Base-by-base conservation (phyloP, 2,888 invertebrate species). In the Aleiodes testaceus region DNA sequence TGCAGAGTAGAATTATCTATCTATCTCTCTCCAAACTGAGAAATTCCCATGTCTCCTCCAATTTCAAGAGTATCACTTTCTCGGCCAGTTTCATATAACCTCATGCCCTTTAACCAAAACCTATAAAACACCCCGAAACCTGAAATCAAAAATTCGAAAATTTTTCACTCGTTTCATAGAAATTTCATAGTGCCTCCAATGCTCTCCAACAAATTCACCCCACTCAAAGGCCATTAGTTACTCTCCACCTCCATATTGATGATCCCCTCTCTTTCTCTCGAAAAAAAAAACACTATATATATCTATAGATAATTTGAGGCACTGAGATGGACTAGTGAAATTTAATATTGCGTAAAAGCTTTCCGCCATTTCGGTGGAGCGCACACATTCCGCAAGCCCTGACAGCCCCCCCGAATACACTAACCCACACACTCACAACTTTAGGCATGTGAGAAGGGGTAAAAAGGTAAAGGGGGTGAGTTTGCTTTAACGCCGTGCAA, bases 281-380 rank as follows among this genome's bases (percentile, higher is more conserved):
- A 63, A 16, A 47, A 53, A 53, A 71, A 61, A 53, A n/a, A 69
- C 45, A 59, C 2, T 61, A 69, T 52, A 74, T 52, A 68, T 61
- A 36, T 36, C 7, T 66, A 53, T 64, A 63, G 42, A 59, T 59
- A 36, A n/a, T 14, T 42, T 16, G 67, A 59, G 44, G 50, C 12
- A 53, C 9, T 42, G 30, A 59, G 47, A 66, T 47, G 47, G n/a
- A 18, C 61, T 45, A 50, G 71, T 45, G 65, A 76, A 75, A 75
- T 75, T 74, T 76, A 74, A 75, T 75, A 75, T 73, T 73, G 74
- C 72, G 73, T 76, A 75, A 78, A 77, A 78, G 78, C 78, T 77
- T 78, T 77, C 73, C 72, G 63, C 72, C 72, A 74, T 77, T 75
- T 67, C 61, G 55, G 70, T 44, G 52, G 53, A 55, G 16, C 55